Conservation (phyloP, 2,797 vertebrate genomes). For the Neostethus bicornis region DNA sequence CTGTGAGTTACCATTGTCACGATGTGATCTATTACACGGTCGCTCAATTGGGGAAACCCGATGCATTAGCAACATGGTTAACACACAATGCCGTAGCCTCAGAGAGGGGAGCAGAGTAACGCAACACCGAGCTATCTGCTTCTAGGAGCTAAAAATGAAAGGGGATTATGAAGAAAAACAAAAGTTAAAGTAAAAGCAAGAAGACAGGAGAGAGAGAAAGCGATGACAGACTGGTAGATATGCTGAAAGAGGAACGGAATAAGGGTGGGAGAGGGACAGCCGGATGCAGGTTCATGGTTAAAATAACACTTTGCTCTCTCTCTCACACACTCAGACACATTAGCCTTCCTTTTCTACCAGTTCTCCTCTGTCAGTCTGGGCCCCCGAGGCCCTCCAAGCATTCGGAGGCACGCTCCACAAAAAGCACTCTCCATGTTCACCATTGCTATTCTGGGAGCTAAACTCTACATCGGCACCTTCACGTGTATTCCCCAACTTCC, state of each 20-base stretch:
- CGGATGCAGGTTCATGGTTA: conserved; percentile 69
- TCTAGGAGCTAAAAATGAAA: conserved; percentile 4
- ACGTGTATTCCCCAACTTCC: too few species aligned
- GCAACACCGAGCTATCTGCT: conserved; percentile 40
- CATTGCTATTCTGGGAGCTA: conserved; percentile 72
- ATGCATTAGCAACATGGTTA: conserved; percentile 34
- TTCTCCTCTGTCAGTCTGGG: conserved; percentile 69
- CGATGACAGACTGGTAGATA: conserved; percentile 27
- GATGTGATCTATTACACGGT: conserved; percentile 56
- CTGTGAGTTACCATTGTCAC: conserved; percentile 26
- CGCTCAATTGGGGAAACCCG: conserved; percentile 48
- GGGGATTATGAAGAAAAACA: conserved; percentile 3
- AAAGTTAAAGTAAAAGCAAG: conserved; percentile 12
- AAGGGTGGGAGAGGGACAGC: conserved; percentile 23
- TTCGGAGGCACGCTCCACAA: conserved; percentile 72
- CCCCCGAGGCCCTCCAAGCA: conserved; percentile 71
- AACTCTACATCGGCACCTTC: too few species aligned
- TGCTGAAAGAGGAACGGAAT: not conserved
- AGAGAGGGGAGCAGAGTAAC: conserved; percentile 47
- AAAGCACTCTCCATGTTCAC: conserved; percentile 61
- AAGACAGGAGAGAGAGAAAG: not conserved
- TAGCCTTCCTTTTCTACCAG: conserved; percentile 51
- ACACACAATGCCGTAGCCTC: conserved; percentile 46
- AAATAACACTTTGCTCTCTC: conserved; percentile 70
- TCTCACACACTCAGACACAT: conserved; percentile 31